Evolutionary conservation across 2,113 vertebrate species (phyloP), one percentile per base, ranked within the genome.

Genomic region (Apaloderma vittatum): DNA sequence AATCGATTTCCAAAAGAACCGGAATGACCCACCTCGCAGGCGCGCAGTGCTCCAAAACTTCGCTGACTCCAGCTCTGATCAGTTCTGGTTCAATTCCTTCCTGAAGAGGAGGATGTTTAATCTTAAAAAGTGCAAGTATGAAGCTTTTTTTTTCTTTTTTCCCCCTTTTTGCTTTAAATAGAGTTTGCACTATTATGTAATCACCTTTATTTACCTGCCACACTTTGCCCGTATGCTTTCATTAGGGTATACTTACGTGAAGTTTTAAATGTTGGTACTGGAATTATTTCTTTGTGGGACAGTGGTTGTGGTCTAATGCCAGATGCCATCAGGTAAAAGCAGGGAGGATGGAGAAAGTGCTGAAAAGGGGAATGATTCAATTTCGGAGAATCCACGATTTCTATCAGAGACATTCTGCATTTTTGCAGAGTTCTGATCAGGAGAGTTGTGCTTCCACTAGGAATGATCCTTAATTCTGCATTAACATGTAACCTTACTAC

Each of bases 1-100:
- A 97, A 95, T 97, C 83, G 78, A 97, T 97, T 97, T 97, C 92
- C 93, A 95, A 84, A 95, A 94, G 93, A 90, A 94, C 86, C 86
- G 80, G 78, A 95, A 91, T 93, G 94, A 93, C 96, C 86, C 94
- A 83, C 68, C 79, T 92, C 4, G 15, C 76, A 95, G 93, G 54
- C 86, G 55, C 9, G n/a, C 84, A 93, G 85, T 1, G 20, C 93
- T 85, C 76, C 40, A 7, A 94, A 97, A 88, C 89, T 94, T 77
- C 2, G 2, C 88, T 76, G 85, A 43, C 79, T 96, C 63, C 52
- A 48, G 90, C 93, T 90, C 92, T 2, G 2, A 94, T 95, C 91
- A 87, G 95, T 95, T 95, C 72, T 88, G 92, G 76, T 96, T 97
- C 95, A 82, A 87, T 95, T 96, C 91, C 43, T 92, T 94, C 93